Evolutionary conservation across 2,888 invertebrate species (phyloP), one percentile per base, ranked within the genome.

Genomic region (Lasioglossum lativentre): DNA sequence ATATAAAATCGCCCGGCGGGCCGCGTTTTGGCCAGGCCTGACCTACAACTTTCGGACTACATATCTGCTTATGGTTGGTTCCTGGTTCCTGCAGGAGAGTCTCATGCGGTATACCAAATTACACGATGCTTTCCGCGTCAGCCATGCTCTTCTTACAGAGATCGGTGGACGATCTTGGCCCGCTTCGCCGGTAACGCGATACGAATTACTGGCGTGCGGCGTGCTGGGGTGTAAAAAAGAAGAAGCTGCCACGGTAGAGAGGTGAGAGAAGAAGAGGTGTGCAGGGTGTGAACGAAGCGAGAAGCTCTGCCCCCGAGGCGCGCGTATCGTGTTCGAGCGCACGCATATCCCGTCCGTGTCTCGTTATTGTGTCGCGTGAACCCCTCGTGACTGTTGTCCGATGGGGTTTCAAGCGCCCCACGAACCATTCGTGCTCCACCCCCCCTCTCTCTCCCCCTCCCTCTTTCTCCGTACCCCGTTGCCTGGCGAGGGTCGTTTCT

Each of bases 401-500:
- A 89, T 83, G 86, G 81, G 83, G 86, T 88, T 90, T 89, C 90
- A 82, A 77, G 66, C 82, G 78, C 82, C 84, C 82, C 63, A 47
- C 75, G 83, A 80, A 71, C 80, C 75, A 75, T 80, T 79, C 89
- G 75, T 72, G 42, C 27, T 82, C 82, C 68, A 38, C 4, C 72
- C 68, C 66, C 72, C 5, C 27, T 14, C 30, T 83, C 82, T 66
- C 47, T 30, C 38, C 30, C 14, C 76, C 72, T 75, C 68, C 78
- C 16, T 45, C 78, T 76, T 79, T 81, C 86, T 74, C 74, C 72
- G n/a, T 78, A 6, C 34, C 66, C 66, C 45, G 52, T 56, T 56
- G 40, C 82, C 73, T 81, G 63, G 78, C 90, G 77, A 82, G 82
- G 83, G 82, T 90, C 88, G 73, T 85, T 90, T 88, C 89, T 86